phyloP scores from a whole-genome alignment of 2,888 invertebrate species.

The Tyria jacobaeae region DNA sequence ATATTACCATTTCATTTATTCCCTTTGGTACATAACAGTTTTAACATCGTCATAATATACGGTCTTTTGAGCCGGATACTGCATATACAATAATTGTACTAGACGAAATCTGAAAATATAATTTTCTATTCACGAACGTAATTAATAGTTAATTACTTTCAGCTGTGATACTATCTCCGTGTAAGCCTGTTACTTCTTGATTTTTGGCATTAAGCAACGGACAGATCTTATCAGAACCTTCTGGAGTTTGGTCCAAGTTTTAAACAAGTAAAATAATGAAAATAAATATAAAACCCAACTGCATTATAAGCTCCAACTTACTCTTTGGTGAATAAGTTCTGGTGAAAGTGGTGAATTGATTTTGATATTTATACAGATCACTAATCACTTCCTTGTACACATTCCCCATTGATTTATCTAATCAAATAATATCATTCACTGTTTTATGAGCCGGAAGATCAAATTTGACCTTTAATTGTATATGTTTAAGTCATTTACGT shows the following conservation, averaged over 20 bases:
- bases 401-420: not conserved
- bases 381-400: conserved; percentile 10
- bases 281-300: too few relatives aligned
- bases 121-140: not conserved
- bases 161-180: conserved; percentile 34
- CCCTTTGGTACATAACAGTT: too few relatives aligned
- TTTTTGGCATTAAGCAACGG: conserved; percentile 50
- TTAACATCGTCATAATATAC: too few relatives aligned
- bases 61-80: not conserved
- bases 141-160: conserved; percentile 9
- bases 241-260: conserved; percentile 25
- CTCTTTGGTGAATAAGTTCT: too few relatives aligned
- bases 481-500: conserved; percentile 7
- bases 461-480: conserved; percentile 6
- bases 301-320: too few relatives aligned
- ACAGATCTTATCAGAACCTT: conserved; percentile 43
- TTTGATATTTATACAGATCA: conserved; percentile 1
- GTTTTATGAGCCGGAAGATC: conserved; percentile 17
- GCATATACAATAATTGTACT: not conserved
- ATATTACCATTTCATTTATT: too few relatives aligned
- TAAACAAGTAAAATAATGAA: too few relatives aligned
- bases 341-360: not conserved
- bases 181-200: conserved; percentile 30
- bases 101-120: not conserved
- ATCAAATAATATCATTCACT: conserved; percentile 5